These are phyloP conservation scores for Orycteropus afer DNA, from an alignment of 2,113 vertebrate genomes.

Conservation along the genomic window DNA sequence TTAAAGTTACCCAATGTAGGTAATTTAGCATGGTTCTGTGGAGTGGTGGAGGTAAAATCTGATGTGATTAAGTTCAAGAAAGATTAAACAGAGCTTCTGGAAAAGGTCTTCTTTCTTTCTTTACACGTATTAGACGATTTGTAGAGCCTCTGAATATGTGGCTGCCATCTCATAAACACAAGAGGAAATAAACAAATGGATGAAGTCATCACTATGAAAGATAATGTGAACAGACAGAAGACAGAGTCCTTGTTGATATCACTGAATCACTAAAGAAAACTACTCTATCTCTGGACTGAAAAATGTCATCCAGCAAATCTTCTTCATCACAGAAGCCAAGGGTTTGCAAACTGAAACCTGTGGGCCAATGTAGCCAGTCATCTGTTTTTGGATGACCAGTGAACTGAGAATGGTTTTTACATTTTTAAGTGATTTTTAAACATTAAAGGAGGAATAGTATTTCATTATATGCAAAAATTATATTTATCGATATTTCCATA, in stretches of 20 bases:
- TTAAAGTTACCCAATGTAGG: background rate
- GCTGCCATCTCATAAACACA: background rate
- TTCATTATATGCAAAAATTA: background rate
- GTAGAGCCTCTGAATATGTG: background rate
- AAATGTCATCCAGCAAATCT: background rate
- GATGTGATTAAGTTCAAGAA: background rate
- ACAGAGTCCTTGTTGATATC: background rate
- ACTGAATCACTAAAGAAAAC: conserved; percentile 18
- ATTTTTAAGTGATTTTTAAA: background rate
- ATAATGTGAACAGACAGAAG: background rate
- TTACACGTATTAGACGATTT: background rate
- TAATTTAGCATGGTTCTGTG: background rate
- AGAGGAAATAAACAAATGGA: background rate
- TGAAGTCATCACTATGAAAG: background rate
- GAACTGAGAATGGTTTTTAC: background rate
- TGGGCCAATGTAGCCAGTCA: background rate
- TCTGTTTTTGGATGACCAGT: background rate
- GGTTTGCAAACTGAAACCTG: background rate
- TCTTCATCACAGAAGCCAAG: background rate
- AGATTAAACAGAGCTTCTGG: background rate
- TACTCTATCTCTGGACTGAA: background rate
- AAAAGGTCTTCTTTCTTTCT: background rate
- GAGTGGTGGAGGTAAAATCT: background rate
- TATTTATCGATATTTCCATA: background rate
- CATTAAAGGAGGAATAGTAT: conserved; percentile 12